Base-by-base conservation (phyloP, 2,113 vertebrate genomes). In the Protomyctophum bolini region DNA sequence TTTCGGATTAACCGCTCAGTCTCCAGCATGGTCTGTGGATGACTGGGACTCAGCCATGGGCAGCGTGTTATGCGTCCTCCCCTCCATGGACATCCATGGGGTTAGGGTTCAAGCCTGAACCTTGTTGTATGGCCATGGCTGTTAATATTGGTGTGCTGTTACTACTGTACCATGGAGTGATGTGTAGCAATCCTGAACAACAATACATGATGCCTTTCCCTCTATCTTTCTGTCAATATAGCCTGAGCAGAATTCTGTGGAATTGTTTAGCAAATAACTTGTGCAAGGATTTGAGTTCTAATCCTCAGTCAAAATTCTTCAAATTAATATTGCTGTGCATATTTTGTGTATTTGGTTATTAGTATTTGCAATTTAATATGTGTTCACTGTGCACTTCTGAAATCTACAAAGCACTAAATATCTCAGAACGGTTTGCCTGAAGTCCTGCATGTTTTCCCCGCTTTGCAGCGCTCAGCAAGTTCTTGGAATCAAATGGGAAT, bases 1-100 rank as follows among this genome's bases (percentile, higher is more conserved):
- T 58, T 83, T 66, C 45, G 88, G 86, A 91, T 92, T 91, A 92
- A 86, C 58, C 47, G 49, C 79, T 68, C 63, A 75, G 73, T 80
- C 90, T 72, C 58, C 66, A 56, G 67, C 82, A 68, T 58, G 56
- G 72, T 59, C 5, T 83, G 45, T 71, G 73, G 66, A 67, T 78
- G 83, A 75, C 84, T 76, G 82, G 69, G 66, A 78, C 69, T 77
- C 59, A 63, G 66, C 51, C 72, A 73, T 59, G 70, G 55, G 62
- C 64, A 60, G 71, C 63, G 68, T 68, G 76, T 49, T 41, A 41
- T 6, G 5, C 33, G 5, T 41, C 10, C 12, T 66, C 68, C 73
- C 69, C 80, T 68, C 79, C 72, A 60, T 72, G 66, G 82, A 86
- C 81, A 72, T 70, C 66, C 54, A n/a, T 11, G 58, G 59, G 70